phyloP scores from a whole-genome alignment of 2,888 invertebrate species.

The Oscheius sp. region DNA sequence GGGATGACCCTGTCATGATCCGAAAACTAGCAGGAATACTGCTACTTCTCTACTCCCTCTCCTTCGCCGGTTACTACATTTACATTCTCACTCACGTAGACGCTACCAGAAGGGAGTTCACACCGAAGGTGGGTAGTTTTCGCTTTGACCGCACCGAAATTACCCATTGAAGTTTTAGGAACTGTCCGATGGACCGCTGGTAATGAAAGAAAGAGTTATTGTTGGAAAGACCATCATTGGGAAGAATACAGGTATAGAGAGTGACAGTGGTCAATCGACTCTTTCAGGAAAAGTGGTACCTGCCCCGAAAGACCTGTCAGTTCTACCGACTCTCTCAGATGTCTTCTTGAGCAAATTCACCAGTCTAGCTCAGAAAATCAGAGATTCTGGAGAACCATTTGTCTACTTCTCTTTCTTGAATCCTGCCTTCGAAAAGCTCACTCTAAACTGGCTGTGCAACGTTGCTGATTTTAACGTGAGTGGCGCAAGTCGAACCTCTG shows the following conservation, averaged over 20 bases:
- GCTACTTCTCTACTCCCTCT: conserved; percentile 18
- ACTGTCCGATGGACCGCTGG: conserved; percentile 33
- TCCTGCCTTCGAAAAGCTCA: conserved; percentile 65
- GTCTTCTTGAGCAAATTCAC: conserved; percentile 5
- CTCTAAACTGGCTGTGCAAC: conserved; percentile 71
- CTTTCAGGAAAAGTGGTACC: conserved; percentile 16
- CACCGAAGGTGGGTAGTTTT: conserved; percentile 17
- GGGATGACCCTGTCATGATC: conserved; percentile 14
- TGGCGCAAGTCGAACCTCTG: neutral
- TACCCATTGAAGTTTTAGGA: conserved; percentile 12
- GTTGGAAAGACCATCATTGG: neutral
- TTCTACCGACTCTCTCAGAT: neutral
- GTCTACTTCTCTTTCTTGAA: conserved; percentile 60
- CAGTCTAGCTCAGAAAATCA: neutral
- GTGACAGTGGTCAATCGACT: neutral
- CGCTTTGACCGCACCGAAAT: neutral
- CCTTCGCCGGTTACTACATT: conserved; percentile 22
- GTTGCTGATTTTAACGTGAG: conserved; percentile 54
- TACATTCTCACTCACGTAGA: conserved; percentile 17
- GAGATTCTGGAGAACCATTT: conserved; percentile 28
- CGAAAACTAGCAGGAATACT: conserved; percentile 10
- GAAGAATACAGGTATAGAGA: conserved; percentile 1
- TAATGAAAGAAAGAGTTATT: conserved; percentile 12
- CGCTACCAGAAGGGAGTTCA: conserved; percentile 23
- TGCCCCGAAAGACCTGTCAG: neutral